phyloP scores from a whole-genome alignment of 1,140 invertebrate species.

The Acromyrmex echinatior region DNA sequence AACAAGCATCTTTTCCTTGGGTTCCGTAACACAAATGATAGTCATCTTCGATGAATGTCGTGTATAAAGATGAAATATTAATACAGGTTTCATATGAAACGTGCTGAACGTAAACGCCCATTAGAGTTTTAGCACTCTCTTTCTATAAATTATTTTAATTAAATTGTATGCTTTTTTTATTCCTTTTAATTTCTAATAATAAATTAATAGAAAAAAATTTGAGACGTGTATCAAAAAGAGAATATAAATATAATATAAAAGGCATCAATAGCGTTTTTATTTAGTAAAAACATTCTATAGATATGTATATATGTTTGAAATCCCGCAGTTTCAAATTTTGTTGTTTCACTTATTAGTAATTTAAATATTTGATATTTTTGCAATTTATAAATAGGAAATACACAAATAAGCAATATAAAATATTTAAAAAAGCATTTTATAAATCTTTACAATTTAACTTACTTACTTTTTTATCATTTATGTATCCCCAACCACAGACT shows the following conservation, averaged over 20 bases:
- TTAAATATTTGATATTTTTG: too few relatives aligned
- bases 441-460: background rate
- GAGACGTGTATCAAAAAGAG: background rate
- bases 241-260: conserved; percentile 3
- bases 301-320: background rate
- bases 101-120: conserved; percentile 49
- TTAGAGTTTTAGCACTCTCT: conserved; percentile 19
- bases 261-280: background rate
- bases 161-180: background rate
- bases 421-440: background rate
- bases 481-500: conserved; percentile 75
- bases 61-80: conserved; percentile 34
- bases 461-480: conserved; percentile 42
- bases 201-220: background rate
- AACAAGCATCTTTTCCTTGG: conserved; percentile 70
- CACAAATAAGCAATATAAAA: background rate
- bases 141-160: conserved; percentile 36
- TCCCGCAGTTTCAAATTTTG: background rate
- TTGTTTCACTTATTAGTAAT: background rate
- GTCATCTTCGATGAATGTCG: conserved; percentile 46
- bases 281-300: conserved; percentile 10
- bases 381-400: background rate
- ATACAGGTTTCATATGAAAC: conserved; percentile 64
- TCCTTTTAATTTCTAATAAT: background rate
- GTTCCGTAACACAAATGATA: conserved; percentile 76